These are phyloP conservation scores for Nephrotoma guestfalica DNA, from an alignment of 2,888 invertebrate species.

Conservation along the genomic window DNA sequence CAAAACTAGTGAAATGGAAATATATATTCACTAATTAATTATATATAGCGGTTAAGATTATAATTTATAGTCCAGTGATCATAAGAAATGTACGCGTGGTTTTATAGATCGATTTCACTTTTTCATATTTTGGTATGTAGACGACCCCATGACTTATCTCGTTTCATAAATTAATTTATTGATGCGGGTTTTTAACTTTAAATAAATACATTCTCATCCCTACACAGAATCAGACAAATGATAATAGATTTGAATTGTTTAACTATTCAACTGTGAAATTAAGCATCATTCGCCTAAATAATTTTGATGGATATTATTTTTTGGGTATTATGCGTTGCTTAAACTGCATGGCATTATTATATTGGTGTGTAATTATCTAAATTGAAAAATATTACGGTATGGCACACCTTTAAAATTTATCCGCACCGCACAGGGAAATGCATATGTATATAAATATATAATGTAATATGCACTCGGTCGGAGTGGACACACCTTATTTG, in stretches of 20 bases:
- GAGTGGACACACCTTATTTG: background rate
- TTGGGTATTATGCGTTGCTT: background rate
- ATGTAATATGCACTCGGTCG: background rate
- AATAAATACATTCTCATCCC: too few species aligned
- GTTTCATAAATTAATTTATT: background rate
- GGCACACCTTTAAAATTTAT: background rate
- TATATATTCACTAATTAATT: background rate
- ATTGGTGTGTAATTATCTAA: background rate
- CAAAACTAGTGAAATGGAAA: background rate
- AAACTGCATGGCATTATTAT: background rate
- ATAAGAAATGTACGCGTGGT: background rate
- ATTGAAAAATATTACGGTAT: background rate
- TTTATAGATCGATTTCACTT: background rate
- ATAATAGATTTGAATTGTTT: background rate
- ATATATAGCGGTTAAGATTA: background rate
- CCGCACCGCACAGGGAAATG: background rate
- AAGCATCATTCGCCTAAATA: background rate
- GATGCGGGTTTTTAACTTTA: background rate
- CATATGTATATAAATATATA: background rate
- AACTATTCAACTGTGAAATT: background rate
- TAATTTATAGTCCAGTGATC: background rate
- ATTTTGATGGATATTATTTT: background rate
- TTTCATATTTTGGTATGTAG: background rate
- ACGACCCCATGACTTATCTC: background rate
- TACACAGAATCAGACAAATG: background rate